A percentile compares a stretch with the other conserved stretches of the same genome.
phyloP scores from a whole-genome alignment of 1,140 invertebrate genomes.

The Magallana gigas region DNA sequence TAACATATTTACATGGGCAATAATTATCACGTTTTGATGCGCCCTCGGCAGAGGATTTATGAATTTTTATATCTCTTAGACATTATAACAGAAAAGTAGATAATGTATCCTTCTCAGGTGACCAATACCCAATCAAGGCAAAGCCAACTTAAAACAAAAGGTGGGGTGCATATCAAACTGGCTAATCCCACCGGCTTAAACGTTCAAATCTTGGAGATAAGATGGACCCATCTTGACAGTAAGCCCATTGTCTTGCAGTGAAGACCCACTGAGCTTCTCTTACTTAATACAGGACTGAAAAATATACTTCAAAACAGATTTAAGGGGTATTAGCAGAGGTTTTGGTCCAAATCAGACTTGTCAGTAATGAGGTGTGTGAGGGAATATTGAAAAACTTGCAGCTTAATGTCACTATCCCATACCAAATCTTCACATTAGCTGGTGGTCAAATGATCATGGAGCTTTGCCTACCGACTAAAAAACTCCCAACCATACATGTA shows the following conservation, averaged over 20 bases:
- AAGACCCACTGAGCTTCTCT: conserved; percentile 18
- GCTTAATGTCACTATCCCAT: conserved; percentile 23
- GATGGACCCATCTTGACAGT: conserved; percentile 26
- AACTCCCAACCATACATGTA: neutral
- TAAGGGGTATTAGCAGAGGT: conserved; percentile 32
- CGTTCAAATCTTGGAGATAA: conserved; percentile 25
- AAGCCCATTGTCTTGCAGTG: conserved; percentile 31
- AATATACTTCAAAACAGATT: conserved; percentile 38
- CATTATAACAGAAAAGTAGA: conserved; percentile 20
- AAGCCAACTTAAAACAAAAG: conserved; percentile 35
- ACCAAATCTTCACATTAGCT: conserved; percentile 20
- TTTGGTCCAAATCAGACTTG: neutral
- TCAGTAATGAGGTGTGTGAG: conserved; percentile 35
- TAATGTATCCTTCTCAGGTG: conserved; percentile 8
- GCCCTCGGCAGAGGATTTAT: neutral
- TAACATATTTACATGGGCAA: conserved; percentile 13
- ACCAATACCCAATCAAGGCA: conserved; percentile 18
- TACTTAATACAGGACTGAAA: conserved; percentile 28
- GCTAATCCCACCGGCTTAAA: conserved; percentile 27
- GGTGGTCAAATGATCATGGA: neutral
- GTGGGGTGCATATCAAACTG: conserved; percentile 28
- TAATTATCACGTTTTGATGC: conserved; percentile 25
- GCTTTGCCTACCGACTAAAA: conserved; percentile 20
- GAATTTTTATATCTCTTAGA: conserved; percentile 13
- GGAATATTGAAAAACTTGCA: conserved; percentile 29